A percentile compares a stretch with the other conserved stretches of the same genome.
phyloP scores from a whole-genome alignment of 2,113 vertebrate genomes.

The Trogon melanurus region DNA sequence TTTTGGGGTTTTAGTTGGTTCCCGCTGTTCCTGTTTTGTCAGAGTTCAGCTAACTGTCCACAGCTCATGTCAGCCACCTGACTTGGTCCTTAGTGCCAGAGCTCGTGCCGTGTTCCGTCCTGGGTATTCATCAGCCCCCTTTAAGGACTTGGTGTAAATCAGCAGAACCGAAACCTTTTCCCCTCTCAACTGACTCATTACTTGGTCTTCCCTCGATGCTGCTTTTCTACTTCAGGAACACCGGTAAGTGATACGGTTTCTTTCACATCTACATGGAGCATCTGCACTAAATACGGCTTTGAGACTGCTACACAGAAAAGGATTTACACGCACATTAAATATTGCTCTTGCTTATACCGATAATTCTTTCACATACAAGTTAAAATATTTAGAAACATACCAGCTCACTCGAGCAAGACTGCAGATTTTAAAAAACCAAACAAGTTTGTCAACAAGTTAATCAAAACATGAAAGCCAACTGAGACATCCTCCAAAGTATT shows the following conservation, averaged over 20 bases:
- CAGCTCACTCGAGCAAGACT: not conserved
- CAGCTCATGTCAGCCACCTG: not conserved
- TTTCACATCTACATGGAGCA: not conserved
- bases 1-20: not conserved
- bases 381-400: not conserved
- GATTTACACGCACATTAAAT: not conserved
- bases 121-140: not conserved
- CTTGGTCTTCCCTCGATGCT: not conserved
- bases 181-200: not conserved
- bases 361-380: not conserved
- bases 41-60: not conserved
- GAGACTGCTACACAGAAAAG: not conserved
- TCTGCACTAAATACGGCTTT: not conserved
- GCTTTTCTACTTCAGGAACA: not conserved
- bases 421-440: not conserved
- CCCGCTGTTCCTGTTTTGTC: not conserved
- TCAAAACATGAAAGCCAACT: not conserved
- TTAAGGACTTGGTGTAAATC: not conserved
- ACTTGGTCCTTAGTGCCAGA: not conserved
- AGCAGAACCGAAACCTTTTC: not conserved
- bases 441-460: not conserved
- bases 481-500: not conserved
- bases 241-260: not conserved
- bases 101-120: not conserved
- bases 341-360: not conserved